phyloP scores from a whole-genome alignment of 2,113 vertebrate genomes.

The Progne subis region DNA sequence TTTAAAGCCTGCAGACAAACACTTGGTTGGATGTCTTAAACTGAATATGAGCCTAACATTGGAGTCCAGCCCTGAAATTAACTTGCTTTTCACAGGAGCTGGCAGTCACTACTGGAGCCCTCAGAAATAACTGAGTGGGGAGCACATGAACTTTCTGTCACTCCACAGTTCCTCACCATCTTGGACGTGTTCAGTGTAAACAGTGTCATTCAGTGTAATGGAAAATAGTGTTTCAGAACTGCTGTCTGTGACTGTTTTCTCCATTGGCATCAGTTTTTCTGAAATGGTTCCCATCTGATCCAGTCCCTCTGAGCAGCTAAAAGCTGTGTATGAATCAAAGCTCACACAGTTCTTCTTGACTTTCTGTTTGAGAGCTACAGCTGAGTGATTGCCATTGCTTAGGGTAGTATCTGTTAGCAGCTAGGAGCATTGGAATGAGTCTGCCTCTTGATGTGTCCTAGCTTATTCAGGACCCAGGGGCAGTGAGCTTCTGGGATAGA shows the following conservation, averaged over 20 bases:
- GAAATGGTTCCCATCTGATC: neutral
- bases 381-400: neutral
- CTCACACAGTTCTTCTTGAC: neutral
- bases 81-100: neutral
- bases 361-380: neutral
- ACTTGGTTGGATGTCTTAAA: neutral
- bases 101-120: neutral
- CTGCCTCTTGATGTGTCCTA: neutral
- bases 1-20: neutral
- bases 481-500: neutral
- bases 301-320: neutral
- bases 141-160: neutral
- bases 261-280: neutral
- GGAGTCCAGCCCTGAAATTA: neutral
- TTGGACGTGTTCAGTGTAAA: neutral
- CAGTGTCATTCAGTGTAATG: neutral
- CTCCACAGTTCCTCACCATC: neutral
- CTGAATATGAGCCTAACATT: neutral
- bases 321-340: neutral
- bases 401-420: neutral
- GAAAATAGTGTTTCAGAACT: neutral
- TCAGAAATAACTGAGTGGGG: neutral
- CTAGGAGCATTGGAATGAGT: neutral
- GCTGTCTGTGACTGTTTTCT: neutral
- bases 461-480: neutral